phyloP scores from a whole-genome alignment of 2,113 vertebrate species.

The Eubucco bourcierii region DNA sequence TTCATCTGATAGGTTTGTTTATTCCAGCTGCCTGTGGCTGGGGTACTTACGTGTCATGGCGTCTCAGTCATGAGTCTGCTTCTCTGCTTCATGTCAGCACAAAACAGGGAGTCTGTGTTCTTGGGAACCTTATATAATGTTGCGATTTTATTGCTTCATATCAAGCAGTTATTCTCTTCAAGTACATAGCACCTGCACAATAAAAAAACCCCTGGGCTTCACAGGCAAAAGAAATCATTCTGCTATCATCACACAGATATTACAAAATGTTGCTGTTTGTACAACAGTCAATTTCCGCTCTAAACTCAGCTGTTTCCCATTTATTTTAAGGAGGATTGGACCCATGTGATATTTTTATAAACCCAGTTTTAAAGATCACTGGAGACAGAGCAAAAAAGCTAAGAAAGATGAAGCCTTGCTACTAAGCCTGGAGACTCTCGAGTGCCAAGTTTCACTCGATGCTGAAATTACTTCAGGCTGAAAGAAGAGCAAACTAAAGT shows the following conservation, averaged over 20 bases:
- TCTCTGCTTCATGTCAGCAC: background rate
- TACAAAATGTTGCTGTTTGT: background rate
- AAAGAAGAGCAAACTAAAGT: background rate
- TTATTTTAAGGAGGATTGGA: background rate
- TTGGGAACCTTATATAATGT: background rate
- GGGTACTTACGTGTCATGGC: background rate
- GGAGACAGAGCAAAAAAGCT: background rate
- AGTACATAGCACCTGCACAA: background rate
- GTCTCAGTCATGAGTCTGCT: background rate
- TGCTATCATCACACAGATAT: background rate
- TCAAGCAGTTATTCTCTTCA: background rate
- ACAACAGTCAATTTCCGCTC: background rate
- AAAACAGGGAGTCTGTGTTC: background rate
- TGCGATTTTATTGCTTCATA: background rate
- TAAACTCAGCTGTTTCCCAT: conserved; percentile 49
- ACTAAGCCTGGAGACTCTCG: background rate
- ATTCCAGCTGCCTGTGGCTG: background rate
- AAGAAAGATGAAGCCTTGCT: background rate
- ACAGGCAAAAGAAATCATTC: background rate
- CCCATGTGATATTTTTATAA: background rate
- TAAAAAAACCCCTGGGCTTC: background rate
- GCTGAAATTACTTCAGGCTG: background rate
- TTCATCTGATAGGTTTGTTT: conserved; percentile 12
- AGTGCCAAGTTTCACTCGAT: background rate
- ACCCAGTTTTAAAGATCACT: conserved; percentile 44